phyloP scores from a whole-genome alignment of 2,888 invertebrate species.

The Vannuccia rotundouncinata region DNA sequence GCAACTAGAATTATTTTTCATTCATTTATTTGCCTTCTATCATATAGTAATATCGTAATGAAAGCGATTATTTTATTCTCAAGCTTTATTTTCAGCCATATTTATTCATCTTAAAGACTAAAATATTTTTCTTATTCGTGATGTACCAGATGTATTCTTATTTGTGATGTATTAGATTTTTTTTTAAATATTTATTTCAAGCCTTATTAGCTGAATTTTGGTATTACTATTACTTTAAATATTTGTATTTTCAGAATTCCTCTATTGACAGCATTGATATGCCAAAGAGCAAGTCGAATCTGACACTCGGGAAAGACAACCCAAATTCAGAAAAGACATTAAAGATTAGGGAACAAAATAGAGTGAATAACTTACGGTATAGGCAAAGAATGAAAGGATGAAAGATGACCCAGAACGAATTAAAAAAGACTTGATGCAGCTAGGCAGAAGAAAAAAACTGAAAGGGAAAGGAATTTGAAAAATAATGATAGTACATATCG shows the following conservation, averaged over 20 bases:
- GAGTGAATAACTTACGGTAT: constrained; percentile 6
- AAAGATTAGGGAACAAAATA: constrained; percentile 8
- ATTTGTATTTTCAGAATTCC: constrained; percentile 7
- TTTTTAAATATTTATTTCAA: too few relatives aligned
- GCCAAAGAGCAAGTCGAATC: background rate
- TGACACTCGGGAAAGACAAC: constrained; percentile 3
- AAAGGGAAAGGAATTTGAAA: background rate
- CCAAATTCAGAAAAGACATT: constrained; percentile 9
- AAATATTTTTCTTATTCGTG: too few relatives aligned
- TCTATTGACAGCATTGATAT: background rate
- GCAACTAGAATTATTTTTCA: too few relatives aligned
- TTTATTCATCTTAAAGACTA: too few relatives aligned
- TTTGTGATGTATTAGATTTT: too few relatives aligned
- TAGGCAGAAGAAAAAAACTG: constrained; percentile 2
- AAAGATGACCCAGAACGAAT: constrained; percentile 1
- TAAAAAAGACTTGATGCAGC: constrained; percentile 14
- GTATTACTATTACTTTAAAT: too few relatives aligned
- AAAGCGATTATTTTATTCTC: too few relatives aligned
- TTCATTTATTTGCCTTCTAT: too few relatives aligned
- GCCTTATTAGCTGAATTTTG: too few relatives aligned
- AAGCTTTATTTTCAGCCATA: too few relatives aligned
- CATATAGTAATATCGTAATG: too few relatives aligned
- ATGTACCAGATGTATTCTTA: too few relatives aligned
- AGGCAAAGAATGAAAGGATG: background rate
- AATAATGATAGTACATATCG: background rate